A percentile compares a stretch with the other conserved stretches of the same genome.
These are phyloP conservation scores for Alviniconcha marisindica DNA, from an alignment of 1,140 invertebrate species.

Conservation along the genomic window DNA sequence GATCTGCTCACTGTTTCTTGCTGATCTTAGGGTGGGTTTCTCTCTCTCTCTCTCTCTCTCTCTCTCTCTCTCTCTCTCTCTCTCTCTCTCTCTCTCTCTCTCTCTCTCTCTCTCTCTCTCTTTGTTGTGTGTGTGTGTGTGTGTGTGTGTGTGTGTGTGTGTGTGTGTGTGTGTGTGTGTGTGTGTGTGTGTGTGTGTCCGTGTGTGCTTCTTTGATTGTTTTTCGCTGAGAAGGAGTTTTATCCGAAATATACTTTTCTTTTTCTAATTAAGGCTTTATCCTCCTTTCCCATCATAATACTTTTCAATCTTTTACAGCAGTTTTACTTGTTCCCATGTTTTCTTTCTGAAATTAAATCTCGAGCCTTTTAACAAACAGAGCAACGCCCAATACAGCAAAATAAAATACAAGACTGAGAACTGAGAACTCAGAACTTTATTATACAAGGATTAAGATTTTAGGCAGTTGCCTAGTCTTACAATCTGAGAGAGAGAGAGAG, in stretches of 20 bases:
- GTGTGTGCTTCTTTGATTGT: neutral
- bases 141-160: neutral
- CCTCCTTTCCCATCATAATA: too few species aligned
- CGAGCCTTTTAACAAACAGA: too few species aligned
- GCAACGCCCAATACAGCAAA: too few species aligned
- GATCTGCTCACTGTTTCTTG: neutral
- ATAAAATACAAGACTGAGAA: too few species aligned
- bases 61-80: neutral
- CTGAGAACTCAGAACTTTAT: too few species aligned
- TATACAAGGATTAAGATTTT: too few species aligned
- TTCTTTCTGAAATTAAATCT: too few species aligned
- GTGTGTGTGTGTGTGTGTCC: conserved; percentile 22
- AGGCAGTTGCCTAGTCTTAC: too few species aligned
- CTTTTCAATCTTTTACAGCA: too few species aligned
- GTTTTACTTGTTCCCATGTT: too few species aligned
- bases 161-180: conserved; percentile 19
- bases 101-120: neutral
- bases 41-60: neutral
- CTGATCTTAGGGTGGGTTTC: neutral
- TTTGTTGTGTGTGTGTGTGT: neutral
- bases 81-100: neutral
- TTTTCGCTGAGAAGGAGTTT: neutral
- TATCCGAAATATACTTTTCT: too few species aligned
- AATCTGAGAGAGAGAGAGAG: conserved; percentile 5
- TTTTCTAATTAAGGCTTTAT: too few species aligned